Conservation (phyloP, 2,888 invertebrate genomes). For the Mythimna impura region DNA sequence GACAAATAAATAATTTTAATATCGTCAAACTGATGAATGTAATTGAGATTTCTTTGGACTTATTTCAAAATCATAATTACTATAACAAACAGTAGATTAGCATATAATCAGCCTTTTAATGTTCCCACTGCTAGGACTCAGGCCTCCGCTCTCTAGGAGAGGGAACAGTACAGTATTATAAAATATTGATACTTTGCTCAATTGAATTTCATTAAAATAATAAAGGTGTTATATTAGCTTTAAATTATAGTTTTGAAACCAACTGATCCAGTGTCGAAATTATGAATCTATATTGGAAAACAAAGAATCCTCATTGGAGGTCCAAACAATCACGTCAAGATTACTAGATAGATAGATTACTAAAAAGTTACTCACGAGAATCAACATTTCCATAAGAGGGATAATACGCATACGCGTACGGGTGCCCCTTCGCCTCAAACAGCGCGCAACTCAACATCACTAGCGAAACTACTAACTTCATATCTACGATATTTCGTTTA, state of each 20-base stretch:
- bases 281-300: background rate
- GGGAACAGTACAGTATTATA: no score
- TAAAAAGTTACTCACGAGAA: constrained; percentile 77
- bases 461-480: constrained; percentile 76
- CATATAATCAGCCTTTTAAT: no score
- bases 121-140: no score
- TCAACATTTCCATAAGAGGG: constrained; percentile 85
- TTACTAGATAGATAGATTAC: background rate
- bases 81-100: background rate
- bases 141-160: no score
- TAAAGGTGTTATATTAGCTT: no score
- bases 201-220: background rate
- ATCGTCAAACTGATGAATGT: background rate
- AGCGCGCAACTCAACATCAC: constrained; percentile 76
- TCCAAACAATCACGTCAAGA: background rate
- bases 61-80: background rate
- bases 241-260: background rate
- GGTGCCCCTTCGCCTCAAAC: constrained; percentile 79
- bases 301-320: background rate
- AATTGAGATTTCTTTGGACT: background rate
- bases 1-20: constrained; percentile 6
- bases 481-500: constrained; percentile 62
- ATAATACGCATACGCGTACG: constrained; percentile 74
- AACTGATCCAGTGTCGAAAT: background rate
- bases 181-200: background rate